Percentiles rank a stretch among this genome's conserved stretches.
Evolutionary conservation across 2,113 vertebrate genomes (phyloP).

Genomic region (Pholis gunnellus): DNA sequence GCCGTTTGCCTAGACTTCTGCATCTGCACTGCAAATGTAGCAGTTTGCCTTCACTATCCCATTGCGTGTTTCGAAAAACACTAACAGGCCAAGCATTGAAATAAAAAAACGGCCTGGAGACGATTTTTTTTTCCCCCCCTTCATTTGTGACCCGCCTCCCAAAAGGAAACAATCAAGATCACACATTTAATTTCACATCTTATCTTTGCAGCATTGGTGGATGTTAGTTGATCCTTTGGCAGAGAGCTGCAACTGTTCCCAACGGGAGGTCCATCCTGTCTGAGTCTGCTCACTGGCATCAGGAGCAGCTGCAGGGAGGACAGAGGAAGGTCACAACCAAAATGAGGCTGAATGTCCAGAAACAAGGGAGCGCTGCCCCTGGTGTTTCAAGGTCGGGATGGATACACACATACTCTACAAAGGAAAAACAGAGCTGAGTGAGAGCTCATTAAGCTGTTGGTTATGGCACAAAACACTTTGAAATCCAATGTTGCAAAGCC

Average conservation of each 20-base stretch:
- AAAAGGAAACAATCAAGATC: constrained; percentile 48
- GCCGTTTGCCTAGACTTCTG: constrained; percentile 23
- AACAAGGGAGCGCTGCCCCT: constrained; percentile 55
- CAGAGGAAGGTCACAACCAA: constrained; percentile 73
- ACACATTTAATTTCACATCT: constrained; percentile 59
- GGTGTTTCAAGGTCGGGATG: constrained; percentile 69
- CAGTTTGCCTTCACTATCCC: not conserved
- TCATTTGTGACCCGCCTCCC: constrained; percentile 25
- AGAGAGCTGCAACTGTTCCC: constrained; percentile 60
- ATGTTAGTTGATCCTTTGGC: constrained; percentile 71
- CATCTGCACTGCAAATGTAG: constrained; percentile 40
- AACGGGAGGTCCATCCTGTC: constrained; percentile 67
- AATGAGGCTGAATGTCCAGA: constrained; percentile 65
- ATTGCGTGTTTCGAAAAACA: constrained; percentile 21
- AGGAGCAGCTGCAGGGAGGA: constrained; percentile 77
- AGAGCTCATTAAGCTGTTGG: constrained; percentile 67
- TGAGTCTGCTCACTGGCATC: constrained; percentile 63
- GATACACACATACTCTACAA: constrained; percentile 57
- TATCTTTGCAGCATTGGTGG: constrained; percentile 57
- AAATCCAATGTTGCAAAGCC: constrained; percentile 46
- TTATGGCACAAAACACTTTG: constrained; percentile 31
- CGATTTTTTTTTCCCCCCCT: not conserved
- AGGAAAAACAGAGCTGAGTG: constrained; percentile 47
- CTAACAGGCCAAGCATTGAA: not conserved
- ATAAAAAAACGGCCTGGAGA: constrained; percentile 7